Percentiles rank a stretch among this genome's conserved stretches.
phyloP scores from a whole-genome alignment of 92 coral and sea anemone species.

The Diadumene lineata region DNA sequence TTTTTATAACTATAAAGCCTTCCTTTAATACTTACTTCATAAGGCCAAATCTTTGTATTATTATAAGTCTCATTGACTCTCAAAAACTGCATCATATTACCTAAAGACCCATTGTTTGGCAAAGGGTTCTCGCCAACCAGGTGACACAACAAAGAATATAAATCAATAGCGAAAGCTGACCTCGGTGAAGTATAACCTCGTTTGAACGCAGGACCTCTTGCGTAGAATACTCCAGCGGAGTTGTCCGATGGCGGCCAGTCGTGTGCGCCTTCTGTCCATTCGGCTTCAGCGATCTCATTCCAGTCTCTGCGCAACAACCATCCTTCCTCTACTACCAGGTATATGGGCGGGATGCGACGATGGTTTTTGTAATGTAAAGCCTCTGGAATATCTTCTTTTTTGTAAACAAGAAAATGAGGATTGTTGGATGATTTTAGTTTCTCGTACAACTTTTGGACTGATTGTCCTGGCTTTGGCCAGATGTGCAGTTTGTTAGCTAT shows the following conservation, averaged over 20 bases:
- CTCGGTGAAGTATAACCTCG: constrained; percentile 40
- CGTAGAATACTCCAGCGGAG: constrained; percentile 75
- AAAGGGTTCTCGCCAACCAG: constrained; percentile 64
- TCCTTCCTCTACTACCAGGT: constrained; percentile 63
- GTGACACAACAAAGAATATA: constrained; percentile 86
- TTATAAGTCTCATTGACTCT: constrained; percentile 7
- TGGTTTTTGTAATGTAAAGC: constrained; percentile 76
- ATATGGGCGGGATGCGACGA: constrained; percentile 86
- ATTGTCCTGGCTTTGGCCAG: constrained; percentile 67
- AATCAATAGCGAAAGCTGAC: constrained; percentile 62
- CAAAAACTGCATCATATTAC: constrained; percentile 52
- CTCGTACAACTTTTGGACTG: constrained; percentile 60
- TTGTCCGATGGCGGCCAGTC: constrained; percentile 57
- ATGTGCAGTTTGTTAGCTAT: constrained; percentile 57
- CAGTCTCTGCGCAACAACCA: constrained; percentile 53
- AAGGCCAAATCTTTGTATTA: not conserved
- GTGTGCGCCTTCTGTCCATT: constrained; percentile 63
- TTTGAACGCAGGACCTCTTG: constrained; percentile 89
- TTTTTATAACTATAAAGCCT: too few relatives aligned
- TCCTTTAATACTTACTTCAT: constrained; percentile 15
- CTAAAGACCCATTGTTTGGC: constrained; percentile 78
- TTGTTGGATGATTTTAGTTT: constrained; percentile 56
- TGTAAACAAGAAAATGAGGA: constrained; percentile 72
- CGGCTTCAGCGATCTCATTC: constrained; percentile 38
- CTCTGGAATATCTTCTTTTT: constrained; percentile 79